A percentile compares a stretch with the other conserved stretches of the same genome.
phyloP scores from a whole-genome alignment of 2,113 vertebrate genomes.

The Pterophyllum scalare region DNA sequence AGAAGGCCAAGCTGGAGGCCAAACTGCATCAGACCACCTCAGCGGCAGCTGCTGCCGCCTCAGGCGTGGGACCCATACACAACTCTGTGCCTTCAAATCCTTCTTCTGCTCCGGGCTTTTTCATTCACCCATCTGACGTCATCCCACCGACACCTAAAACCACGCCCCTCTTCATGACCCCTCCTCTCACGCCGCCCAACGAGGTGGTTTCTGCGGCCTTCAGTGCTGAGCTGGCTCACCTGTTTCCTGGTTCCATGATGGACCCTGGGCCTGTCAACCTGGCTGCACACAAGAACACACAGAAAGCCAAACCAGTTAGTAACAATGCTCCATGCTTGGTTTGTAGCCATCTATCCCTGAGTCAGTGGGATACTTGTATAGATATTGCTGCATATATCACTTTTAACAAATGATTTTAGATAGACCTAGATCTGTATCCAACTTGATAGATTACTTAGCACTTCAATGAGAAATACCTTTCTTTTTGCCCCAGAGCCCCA shows the following conservation, averaged over 20 bases:
- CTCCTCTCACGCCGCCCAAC: conserved; percentile 96
- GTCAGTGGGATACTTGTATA: background rate
- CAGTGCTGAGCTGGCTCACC: conserved; percentile 95
- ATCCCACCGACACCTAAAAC: conserved; percentile 99
- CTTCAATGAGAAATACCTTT: background rate
- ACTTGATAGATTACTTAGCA: background rate
- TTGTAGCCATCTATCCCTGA: background rate
- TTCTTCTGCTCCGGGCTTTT: conserved; percentile 93
- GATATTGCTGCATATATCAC: background rate
- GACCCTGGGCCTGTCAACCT: conserved; percentile 93
- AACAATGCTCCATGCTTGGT: background rate
- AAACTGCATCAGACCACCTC: conserved; percentile 99
- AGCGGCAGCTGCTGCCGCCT: conserved; percentile 87
- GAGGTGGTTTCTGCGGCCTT: conserved; percentile 96
- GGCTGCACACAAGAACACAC: conserved; percentile 92
- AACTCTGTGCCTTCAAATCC: conserved; percentile 96
- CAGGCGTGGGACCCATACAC: conserved; percentile 91
- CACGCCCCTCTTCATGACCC: conserved; percentile 98
- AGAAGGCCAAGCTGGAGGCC: conserved; percentile 99
- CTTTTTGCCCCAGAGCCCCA: conserved; percentile 83
- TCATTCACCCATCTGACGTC: conserved; percentile 97
- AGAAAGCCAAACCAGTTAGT: conserved; percentile 92
- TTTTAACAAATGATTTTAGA: background rate
- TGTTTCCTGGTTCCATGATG: conserved; percentile 96
- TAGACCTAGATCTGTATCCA: background rate